Conservation (phyloP, 2,888 invertebrate species). For the Neocrepidodera transversa region DNA sequence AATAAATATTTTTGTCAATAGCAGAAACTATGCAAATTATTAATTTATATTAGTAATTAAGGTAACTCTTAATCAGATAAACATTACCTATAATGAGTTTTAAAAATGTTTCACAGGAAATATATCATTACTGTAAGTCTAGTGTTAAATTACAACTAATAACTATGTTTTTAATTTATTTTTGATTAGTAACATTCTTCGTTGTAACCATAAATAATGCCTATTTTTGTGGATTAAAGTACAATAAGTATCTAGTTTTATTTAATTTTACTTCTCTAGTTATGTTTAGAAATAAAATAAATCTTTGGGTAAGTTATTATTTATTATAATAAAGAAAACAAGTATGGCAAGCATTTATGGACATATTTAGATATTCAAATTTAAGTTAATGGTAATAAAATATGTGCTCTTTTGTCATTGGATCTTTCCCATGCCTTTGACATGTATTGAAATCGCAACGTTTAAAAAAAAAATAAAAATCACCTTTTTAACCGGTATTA, state of each 20-base stretch:
- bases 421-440: no score
- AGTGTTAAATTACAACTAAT: slow-evolving; percentile 8
- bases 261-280: not conserved
- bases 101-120: slow-evolving; percentile 3
- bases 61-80: not conserved
- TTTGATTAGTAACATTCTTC: not conserved
- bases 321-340: no score
- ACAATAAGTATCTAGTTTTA: no score
- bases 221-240: no score
- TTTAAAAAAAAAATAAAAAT: no score
- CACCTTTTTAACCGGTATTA: no score
- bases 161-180: slow-evolving; percentile 4
- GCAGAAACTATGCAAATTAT: not conserved
- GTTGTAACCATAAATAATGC: not conserved
- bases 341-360: no score
- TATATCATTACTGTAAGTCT: slow-evolving; percentile 7
- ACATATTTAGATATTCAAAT: no score
- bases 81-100: slow-evolving; percentile 3
- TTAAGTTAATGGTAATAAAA: no score
- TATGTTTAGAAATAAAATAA: not conserved
- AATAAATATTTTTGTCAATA: no score
- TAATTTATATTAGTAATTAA: not conserved
- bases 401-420: no score
- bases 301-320: slow-evolving; percentile 1
- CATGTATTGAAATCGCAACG: no score